phyloP scores from a whole-genome alignment of 2,888 invertebrate species.

The Troides helena region DNA sequence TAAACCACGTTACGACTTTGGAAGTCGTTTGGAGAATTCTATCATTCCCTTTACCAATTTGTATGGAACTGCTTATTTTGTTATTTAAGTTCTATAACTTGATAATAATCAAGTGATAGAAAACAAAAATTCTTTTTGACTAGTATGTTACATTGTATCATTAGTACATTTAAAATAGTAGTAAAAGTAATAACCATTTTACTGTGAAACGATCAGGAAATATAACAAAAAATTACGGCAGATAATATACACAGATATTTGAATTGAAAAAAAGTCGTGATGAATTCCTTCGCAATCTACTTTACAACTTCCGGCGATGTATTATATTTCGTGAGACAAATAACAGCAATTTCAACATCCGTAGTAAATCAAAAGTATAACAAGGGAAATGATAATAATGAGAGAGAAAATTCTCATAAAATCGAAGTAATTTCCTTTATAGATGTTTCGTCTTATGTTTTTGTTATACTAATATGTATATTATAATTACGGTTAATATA shows the following conservation, averaged over 20 bases:
- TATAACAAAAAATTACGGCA: too few relatives aligned
- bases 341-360: conserved; percentile 5
- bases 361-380: neutral
- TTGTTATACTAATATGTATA: too few relatives aligned
- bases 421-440: too few relatives aligned
- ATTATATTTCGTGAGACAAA: neutral
- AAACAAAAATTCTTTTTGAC: too few relatives aligned
- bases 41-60: neutral
- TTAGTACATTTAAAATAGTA: too few relatives aligned
- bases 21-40: neutral
- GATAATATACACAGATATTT: neutral
- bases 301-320: neutral
- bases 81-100: neutral
- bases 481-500: too few relatives aligned
- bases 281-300: conserved; percentile 1
- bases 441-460: too few relatives aligned
- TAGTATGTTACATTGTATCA: too few relatives aligned
- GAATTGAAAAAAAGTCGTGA: neutral
- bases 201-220: too few relatives aligned
- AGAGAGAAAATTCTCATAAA: neutral
- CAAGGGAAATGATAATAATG: conserved; percentile 1
- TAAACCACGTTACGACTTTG: neutral
- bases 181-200: too few relatives aligned
- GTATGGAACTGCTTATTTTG: neutral
- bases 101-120: too few relatives aligned